Base-by-base conservation (phyloP, 2,888 invertebrate genomes). In the Synanthedon myopaeformis region DNA sequence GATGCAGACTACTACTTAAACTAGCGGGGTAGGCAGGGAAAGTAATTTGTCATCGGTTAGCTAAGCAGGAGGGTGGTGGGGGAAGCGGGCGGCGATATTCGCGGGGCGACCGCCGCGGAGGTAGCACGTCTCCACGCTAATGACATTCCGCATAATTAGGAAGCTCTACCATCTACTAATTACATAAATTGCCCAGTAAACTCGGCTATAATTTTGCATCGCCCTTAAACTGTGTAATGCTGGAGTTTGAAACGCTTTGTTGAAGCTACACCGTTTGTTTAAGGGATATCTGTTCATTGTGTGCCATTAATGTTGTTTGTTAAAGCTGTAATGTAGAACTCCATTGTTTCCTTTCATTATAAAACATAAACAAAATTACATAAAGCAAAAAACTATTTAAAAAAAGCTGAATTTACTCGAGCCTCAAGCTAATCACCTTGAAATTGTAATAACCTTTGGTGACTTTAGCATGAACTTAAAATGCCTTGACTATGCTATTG, bases 21-120 rank as follows among this genome's bases (percentile, higher is more conserved):
- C 83, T 84, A 82, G 73, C 74, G 51, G 41, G 74, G 75, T 72
- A 76, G 70, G 65, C 74, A 76, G 76, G 73, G 74, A 79, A 80
- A 78, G 81, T 84, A 86, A 87, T 87, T 86, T 86, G 83, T 85
- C 86, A 87, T 85, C 82, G 81, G 84, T 79, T 82, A 79, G 79
- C 81, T 81, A 79, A 80, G 79, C 76, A 78, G 74, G 72, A 73
- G 72, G 68, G 64, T 45, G 45, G 41, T 59, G 63, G 64, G 59
- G 55, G 58, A 10, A 35, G 42, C 51, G 52, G 41, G 59, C 63
- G 66, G 60, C 55, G 59, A 14, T 52, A 51, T 53, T 53, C 54
- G 54, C 56, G 52, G 52, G 51, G 61, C 66, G 64, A 62, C 69
- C 72, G 61, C 65, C 69, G 69, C 67, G 70, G 65, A 68, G 73